Evolutionary conservation across 2,797 vertebrate species (phyloP), one percentile per base, ranked within the genome.

Genomic region (Chiloscyllium punctatum): DNA sequence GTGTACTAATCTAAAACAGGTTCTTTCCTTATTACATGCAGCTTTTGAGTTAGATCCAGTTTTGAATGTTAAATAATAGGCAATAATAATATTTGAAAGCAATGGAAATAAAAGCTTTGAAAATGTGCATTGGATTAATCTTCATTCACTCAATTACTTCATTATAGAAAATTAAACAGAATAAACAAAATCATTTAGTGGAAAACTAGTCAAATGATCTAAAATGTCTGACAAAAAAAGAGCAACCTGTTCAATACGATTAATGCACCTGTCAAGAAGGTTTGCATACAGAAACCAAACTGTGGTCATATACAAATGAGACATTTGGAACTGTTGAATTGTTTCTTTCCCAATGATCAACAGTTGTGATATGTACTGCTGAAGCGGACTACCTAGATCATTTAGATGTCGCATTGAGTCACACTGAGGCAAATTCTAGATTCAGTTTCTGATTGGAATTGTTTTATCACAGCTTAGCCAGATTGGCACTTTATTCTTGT

Each of bases 281-380:
- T 69, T 92, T 92, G 90, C 94, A 77, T 77, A 33, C 69, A 11
- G 74, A 94, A 74, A 27, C 62, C 90, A 69, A 92, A 69, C 62
- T 53, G 94, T n/a, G 27, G 27, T 21, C 15, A 33, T 77, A 51
- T n/a, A 77, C 94, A 48, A 74, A 95, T 95, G 42, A 95, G 74
- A 53, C 27, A 37, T 51, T 74, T 74, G 42, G 33, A 30, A 95
- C 71, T 30, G 42, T 95, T 77, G 48, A 95, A 77, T 94, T 77
- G 66, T 37, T 69, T 37, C n/a, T 42, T 92, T 23, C 37, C 21
- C 37, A 42, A 37, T 92, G 66, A 92, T 92, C n/a, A 42, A 92
- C n/a, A 13, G 90, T 92, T 92, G 66, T 69, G 66, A 25, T 42
- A 37, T 25, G 37, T 9, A 13, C 37, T 72, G 37, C 33, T 94